A percentile compares a stretch with the other conserved stretches of the same genome.
Conservation (phyloP, 2,113 vertebrate species). For the Columba livia region DNA sequence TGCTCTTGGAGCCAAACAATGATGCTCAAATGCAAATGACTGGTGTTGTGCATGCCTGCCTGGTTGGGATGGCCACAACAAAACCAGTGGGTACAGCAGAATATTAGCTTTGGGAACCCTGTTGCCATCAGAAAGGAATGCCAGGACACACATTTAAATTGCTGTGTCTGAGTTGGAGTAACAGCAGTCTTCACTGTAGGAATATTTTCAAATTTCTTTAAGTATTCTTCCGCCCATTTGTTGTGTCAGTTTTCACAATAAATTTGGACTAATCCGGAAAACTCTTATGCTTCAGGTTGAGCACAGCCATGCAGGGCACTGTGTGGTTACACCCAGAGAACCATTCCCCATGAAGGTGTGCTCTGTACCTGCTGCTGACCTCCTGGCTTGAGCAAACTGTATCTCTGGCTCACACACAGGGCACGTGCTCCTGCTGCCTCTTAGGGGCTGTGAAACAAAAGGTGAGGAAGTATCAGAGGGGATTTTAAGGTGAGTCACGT, state of each 20-base stretch:
- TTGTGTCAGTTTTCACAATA: background rate
- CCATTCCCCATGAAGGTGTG: background rate
- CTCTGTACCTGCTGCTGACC: background rate
- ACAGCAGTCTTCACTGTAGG: background rate
- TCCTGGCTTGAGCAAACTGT: background rate
- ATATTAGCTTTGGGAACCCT: background rate
- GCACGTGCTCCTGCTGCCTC: background rate
- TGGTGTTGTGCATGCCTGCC: background rate
- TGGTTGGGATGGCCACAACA: background rate
- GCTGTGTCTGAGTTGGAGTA: background rate
- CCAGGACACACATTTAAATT: background rate
- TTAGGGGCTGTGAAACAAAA: background rate
- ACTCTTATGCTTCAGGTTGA: background rate
- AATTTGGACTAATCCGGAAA: background rate
- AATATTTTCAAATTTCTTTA: background rate
- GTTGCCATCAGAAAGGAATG: background rate
- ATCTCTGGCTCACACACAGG: rapidly evolving
- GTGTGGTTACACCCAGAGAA: rapidly evolving
- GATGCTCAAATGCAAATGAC: background rate
- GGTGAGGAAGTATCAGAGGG: background rate
- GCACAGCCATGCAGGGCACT: background rate
- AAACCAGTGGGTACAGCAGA: background rate
- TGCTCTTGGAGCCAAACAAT: background rate
- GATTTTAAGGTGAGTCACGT: background rate
- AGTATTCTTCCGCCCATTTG: background rate